Base-by-base conservation (phyloP, 2,797 vertebrate genomes). In the Rhinogobio ventralis region DNA sequence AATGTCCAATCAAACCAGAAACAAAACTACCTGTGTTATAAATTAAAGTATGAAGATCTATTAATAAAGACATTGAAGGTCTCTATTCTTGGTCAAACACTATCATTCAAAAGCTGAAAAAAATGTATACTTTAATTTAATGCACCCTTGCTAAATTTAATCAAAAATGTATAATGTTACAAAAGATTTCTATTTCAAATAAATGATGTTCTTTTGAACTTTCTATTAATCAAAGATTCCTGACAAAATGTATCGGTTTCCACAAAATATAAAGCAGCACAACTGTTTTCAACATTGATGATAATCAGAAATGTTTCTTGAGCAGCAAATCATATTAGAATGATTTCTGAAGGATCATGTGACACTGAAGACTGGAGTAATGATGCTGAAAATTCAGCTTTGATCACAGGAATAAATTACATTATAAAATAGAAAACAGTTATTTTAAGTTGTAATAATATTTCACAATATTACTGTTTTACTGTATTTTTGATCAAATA, bases 341-440 rank as follows among this genome's bases (percentile, higher is more conserved):
- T 49, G 45, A 28, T 49, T 30, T 72, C 14, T 49, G 45, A 72
- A 49, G 69, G 42, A 67, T 36, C 64, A 36, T 67, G 17, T 67
- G 30, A 67, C 33, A 23, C 66, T 68, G 17, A 36, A 67, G 33
- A 39, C 42, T 25, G 68, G 14, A 25, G 39, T 71, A 9, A 46
- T 71, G 23, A 72, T 72, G n/a, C 42, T 49, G n/a, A 25, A 71
- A 72, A 67, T 67, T 67, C 64, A 20, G 30, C 10, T 60, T 60
- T 60, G n/a, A 25, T 9, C 53, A 55, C 9, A 23, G 20, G 8
- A 55, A 55, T 23, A 55, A 10, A 39, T 0, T 39, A 9, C 39
- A 39, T 39, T 39, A 7, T 39, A 39, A 57, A 57, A 23, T 55
- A 55, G 53, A 57, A 55, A 62, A 25, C 57, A 62, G 11, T 62